Conservation (phyloP, 2,113 vertebrate species). For the Rhineura floridana region DNA sequence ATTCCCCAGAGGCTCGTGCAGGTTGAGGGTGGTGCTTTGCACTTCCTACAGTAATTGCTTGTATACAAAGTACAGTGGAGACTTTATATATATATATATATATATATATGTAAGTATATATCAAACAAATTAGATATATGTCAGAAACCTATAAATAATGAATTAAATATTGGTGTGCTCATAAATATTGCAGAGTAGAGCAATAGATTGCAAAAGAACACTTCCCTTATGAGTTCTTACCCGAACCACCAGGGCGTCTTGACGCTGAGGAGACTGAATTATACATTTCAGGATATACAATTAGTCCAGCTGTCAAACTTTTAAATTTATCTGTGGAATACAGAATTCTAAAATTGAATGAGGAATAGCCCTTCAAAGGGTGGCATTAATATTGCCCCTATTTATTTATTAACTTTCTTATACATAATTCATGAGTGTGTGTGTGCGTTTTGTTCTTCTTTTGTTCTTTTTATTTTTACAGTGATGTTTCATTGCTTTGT, state of each 20-base stretch:
- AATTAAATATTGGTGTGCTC: slow-evolving; percentile 67
- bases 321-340: slow-evolving; percentile 60
- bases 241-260: slow-evolving; percentile 41
- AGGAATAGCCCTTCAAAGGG: slow-evolving; percentile 42
- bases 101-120: slow-evolving; percentile 53
- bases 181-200: slow-evolving; percentile 71
- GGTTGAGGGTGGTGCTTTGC: slow-evolving; percentile 44
- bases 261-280: slow-evolving; percentile 65
- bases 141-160: slow-evolving; percentile 69
- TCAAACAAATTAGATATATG: slow-evolving; percentile 67
- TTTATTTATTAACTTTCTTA: slow-evolving; percentile 47
- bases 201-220: slow-evolving; percentile 55
- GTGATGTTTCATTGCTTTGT: neutral
- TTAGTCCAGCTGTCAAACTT: slow-evolving; percentile 67
- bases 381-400: neutral
- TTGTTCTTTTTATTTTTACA: slow-evolving; percentile 3
- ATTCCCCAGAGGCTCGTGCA: slow-evolving; percentile 53
- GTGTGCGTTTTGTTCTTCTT: neutral
- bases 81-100: slow-evolving; percentile 34
- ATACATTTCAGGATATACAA: slow-evolving; percentile 66
- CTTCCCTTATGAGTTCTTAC: slow-evolving; percentile 57
- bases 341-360: slow-evolving; percentile 47
- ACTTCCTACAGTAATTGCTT: slow-evolving; percentile 55
- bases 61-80: slow-evolving; percentile 60
- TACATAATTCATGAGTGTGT: slow-evolving; percentile 32